Evolutionary conservation across 2,113 vertebrate species (phyloP), one percentile per base, ranked within the genome.

Genomic region (Phalacrocorax pelagicus): DNA sequence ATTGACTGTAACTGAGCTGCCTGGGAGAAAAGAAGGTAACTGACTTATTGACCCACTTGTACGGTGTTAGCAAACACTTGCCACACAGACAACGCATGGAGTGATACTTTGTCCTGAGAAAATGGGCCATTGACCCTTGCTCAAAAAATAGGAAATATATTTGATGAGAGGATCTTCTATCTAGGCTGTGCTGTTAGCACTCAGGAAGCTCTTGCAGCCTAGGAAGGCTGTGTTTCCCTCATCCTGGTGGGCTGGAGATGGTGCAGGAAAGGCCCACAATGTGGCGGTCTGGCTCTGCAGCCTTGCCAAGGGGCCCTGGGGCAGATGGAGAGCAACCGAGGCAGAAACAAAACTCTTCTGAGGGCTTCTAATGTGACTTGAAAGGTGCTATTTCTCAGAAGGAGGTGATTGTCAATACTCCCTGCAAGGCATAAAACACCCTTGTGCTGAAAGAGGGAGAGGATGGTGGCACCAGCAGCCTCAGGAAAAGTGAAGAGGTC

Each of bases 81-180:
- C 15, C 20, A 4, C 5, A 7, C 0, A 1, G 12, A 23, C 0
- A 0, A 12, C 34, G 10, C 7, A 12, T 4, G 14, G 27, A 67
- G 24, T 32, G 19, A 23, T 15, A 24, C 5, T 20, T 80, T 87
- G 12, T 26, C 24, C 30, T 85, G 61, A 58, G 62, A 85, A 91
- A 94, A 82, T 6, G 17, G 15, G 5, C 17, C 10, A 9, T 1
- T 73, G 69, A 58, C 65, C 11, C 34, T 67, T 61, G 30, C 49
- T 24, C 4, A 2, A 81, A 89, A 65, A 49, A 2, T 1, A 12
- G 3, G 40, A 58, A 57, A 24, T 17, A 16, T 1, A 4, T 82
- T 65, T 75, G 34, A 42, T 0, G 2, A 26, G 47, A 86, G 7
- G 12, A 58, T 29, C 1, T 9, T 84, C 23, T 51, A 8, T 15